A percentile compares a stretch with the other conserved stretches of the same genome.
Conservation (phyloP, 30 jellyfish, hydroid and myxozoan species). For the Turritopsis dohrnii region DNA sequence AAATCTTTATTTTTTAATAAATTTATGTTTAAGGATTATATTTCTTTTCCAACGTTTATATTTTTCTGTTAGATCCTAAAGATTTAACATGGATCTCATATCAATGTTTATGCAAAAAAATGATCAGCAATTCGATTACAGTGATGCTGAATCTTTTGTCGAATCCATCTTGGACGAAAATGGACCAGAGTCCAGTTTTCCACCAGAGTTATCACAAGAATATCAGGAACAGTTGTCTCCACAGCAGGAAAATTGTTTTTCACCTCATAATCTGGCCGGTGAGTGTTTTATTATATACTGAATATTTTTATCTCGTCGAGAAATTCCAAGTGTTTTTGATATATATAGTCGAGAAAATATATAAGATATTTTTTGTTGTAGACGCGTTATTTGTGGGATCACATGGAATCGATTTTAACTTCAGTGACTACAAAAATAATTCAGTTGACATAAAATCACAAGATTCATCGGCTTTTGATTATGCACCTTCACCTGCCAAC, state of each 20-base stretch:
- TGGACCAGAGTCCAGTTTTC: slow-evolving; percentile 2
- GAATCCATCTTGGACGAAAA: slow-evolving; percentile 1
- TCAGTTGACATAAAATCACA: neutral
- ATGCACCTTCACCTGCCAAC: neutral
- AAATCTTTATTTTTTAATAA: no score
- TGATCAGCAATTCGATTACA: neutral
- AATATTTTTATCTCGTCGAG: neutral
- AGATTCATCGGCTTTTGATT: neutral
- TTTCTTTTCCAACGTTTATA: neutral
- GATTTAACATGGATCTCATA: slow-evolving; percentile 4
- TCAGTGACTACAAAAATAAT: slow-evolving; percentile 7
- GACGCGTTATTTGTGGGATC: slow-evolving; percentile 2
- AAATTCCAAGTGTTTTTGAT: neutral
- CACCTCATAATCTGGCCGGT: slow-evolving; percentile 8
- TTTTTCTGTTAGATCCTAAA: neutral
- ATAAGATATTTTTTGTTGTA: neutral
- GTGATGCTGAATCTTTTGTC: slow-evolving; percentile 13
- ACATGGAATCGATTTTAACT: slow-evolving; percentile 5
- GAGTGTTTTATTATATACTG: neutral
- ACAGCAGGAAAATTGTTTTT: neutral
- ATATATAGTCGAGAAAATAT: neutral
- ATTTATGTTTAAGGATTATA: no score
- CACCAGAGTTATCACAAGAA: neutral
- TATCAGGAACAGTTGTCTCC: neutral
- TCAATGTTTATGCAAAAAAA: slow-evolving; percentile 12